Evolutionary conservation across 2,797 vertebrate species (phyloP), one percentile per base, ranked within the genome.

Genomic region (Melanotaenia trifasciata): DNA sequence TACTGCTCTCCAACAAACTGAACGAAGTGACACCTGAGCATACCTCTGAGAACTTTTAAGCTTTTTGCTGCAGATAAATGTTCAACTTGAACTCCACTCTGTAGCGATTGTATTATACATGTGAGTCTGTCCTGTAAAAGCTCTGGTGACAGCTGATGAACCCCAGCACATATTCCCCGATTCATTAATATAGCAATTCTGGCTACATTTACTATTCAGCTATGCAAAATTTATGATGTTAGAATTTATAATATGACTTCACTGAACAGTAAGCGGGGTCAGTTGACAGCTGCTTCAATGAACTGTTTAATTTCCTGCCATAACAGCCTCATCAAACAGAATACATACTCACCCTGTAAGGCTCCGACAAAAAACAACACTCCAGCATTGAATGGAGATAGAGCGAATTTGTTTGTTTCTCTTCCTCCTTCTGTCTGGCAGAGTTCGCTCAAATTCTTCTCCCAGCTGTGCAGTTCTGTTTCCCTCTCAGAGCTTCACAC

Each of bases 321-420:
- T 78, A 72, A 84, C 28, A 78, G 51, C 61, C 78, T 72, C 79
- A 84, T 87, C 72, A 86, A 87, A 90, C 61, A 69, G 74, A 83
- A 85, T 72, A 32, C 59, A 69, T 72, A 89, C 92, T 93, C 88
- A 93, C 92, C 83, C 68, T 54, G 72, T 54, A 20, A 32, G 67
- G 45, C 68, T 71, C 72, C 36, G 64, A 72, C 36, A 61, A 47
- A 78, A 72, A 69, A 43, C 73, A 65, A 67, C 74, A 77, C 82
- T 84, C 70, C 76, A 14, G 83, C 43, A 3, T 62, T 26, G 72
- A 79, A 78, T 1, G 43, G 78, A 53, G 53, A 8, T n/a, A 3
- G 26, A 76, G 64, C 79, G 74, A 74, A 36, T 16, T 57, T 22
- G 16, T 24, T 66, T 58, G 64, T 53, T 47, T 43, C 62, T 67